Evolutionary conservation across 2,797 vertebrate species (phyloP).

Genomic region (Tapera naevia): DNA sequence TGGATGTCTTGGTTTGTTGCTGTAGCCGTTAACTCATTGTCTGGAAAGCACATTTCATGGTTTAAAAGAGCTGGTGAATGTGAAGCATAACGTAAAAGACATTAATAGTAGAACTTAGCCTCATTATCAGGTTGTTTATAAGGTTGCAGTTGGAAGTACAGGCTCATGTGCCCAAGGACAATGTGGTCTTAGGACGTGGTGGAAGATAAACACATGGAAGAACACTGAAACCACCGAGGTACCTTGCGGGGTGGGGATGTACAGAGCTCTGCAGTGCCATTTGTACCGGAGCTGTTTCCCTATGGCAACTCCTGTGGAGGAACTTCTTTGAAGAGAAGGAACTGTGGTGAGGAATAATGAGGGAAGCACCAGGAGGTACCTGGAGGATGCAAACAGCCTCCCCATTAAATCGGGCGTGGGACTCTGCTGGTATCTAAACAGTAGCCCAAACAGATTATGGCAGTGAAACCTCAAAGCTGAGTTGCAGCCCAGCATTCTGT

Average conservation of each 20-base stretch:
- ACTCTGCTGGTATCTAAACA: not conserved
- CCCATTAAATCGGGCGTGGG: not conserved
- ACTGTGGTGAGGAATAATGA: not conserved
- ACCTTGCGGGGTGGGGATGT: not conserved
- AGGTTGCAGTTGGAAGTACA: not conserved
- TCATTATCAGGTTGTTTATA: not conserved
- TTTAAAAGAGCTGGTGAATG: not conserved
- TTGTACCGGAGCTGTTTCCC: not conserved
- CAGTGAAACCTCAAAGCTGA: slow-evolving; percentile 24
- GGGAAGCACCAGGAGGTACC: not conserved
- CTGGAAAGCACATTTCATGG: not conserved
- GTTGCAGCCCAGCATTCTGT: slow-evolving; percentile 7
- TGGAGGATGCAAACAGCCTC: not conserved
- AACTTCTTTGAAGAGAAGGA: not conserved
- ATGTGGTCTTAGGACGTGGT: not conserved
- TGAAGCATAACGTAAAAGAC: not conserved
- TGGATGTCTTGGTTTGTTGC: not conserved
- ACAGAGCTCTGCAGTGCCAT: not conserved
- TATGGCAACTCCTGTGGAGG: not conserved
- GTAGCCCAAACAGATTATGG: not conserved
- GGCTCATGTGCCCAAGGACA: not conserved
- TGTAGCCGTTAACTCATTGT: not conserved
- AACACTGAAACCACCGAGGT: not conserved
- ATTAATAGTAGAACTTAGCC: not conserved
- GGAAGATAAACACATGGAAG: not conserved